phyloP scores from a whole-genome alignment of 2,797 vertebrate species.

The Spinus pinus region DNA sequence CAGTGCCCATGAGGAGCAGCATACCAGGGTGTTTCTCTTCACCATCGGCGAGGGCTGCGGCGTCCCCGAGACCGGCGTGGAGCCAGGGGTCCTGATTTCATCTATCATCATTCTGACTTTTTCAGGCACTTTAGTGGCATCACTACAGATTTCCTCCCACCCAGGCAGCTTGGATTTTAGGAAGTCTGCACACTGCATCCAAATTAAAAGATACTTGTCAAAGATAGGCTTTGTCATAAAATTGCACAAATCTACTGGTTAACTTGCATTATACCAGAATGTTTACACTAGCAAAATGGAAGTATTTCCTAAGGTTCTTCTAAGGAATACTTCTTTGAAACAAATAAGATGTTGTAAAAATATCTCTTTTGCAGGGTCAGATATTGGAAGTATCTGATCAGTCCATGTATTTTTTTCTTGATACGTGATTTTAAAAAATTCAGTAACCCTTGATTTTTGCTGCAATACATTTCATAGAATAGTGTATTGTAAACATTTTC shows the following conservation, averaged over 20 bases:
- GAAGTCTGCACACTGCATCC: constrained; percentile 86
- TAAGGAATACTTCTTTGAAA: neutral
- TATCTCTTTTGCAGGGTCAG: neutral
- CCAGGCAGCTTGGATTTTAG: constrained; percentile 82
- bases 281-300: neutral
- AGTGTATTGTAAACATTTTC: neutral
- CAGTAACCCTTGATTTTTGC: neutral
- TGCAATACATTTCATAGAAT: neutral
- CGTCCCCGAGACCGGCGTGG: constrained; percentile 74
- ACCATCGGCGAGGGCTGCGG: constrained; percentile 82
- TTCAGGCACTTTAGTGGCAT: constrained; percentile 90
- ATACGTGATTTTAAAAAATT: neutral
- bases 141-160: constrained; percentile 93
- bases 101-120: constrained; percentile 88
- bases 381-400: neutral
- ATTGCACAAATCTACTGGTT: neutral
- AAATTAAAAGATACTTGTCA: neutral
- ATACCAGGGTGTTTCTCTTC: constrained; percentile 79
- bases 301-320: neutral
- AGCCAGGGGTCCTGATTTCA: constrained; percentile 77
- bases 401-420: neutral
- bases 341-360: neutral
- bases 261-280: neutral
- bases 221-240: neutral
- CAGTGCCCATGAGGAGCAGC: neutral